Conservation (phyloP, 2,113 vertebrate species). For the Camarhynchus parvulus region DNA sequence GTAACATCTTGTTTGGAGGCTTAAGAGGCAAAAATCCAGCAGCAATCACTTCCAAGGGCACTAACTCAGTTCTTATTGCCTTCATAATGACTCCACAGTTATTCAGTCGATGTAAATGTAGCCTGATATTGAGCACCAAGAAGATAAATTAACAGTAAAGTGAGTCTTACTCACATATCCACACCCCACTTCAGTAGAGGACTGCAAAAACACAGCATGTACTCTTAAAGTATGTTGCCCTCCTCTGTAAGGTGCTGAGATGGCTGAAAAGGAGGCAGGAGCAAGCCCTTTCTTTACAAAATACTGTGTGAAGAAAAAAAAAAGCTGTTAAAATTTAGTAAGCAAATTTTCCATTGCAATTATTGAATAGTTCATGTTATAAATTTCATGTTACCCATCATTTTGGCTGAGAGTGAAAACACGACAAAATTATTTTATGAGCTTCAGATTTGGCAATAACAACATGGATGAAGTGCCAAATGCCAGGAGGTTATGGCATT, state of each 20-base stretch:
- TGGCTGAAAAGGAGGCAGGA: slow-evolving; percentile 30
- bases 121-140: slow-evolving; percentile 45
- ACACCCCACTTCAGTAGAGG: not conserved
- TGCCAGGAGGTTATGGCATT: not conserved
- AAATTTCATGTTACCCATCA: not conserved
- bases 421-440: not conserved
- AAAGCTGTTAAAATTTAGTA: slow-evolving; percentile 50
- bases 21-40: slow-evolving; percentile 61
- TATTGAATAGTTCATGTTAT: slow-evolving; percentile 58
- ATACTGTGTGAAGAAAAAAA: not conserved
- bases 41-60: slow-evolving; percentile 70
- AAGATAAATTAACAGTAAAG: slow-evolving; percentile 58
- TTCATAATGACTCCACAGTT: slow-evolving; percentile 67
- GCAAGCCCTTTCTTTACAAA: slow-evolving; percentile 22
- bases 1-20: slow-evolving; percentile 60
- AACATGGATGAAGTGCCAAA: not conserved
- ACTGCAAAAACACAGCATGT: slow-evolving; percentile 47
- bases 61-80: slow-evolving; percentile 62
- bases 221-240: slow-evolving; percentile 27
- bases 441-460: not conserved
- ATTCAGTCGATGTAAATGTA: slow-evolving; percentile 68
- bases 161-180: slow-evolving; percentile 2
- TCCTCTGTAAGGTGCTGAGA: slow-evolving; percentile 19
- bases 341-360: slow-evolving; percentile 43
- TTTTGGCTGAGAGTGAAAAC: not conserved